Percentiles rank a stretch among this genome's conserved stretches.
Evolutionary conservation across 2,797 vertebrate species (phyloP).

Genomic region (Neosalanx taihuensis): DNA sequence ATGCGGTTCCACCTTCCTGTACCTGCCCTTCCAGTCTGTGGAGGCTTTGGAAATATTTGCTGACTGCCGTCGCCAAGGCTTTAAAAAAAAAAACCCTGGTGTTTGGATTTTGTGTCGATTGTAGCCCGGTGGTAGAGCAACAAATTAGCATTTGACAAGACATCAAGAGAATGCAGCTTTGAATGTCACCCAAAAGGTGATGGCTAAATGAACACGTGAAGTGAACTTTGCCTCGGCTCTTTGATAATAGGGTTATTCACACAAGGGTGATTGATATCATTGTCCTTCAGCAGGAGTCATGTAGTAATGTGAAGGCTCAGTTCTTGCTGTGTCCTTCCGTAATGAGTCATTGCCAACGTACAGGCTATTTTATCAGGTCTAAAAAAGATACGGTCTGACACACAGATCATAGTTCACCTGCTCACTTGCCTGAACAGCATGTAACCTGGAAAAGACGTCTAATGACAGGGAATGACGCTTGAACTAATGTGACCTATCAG

Average conservation of each 20-base stretch:
- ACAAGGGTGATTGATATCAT: background rate
- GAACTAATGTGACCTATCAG: background rate
- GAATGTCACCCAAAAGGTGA: background rate
- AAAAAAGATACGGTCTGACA: too few species aligned
- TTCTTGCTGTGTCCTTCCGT: too few species aligned
- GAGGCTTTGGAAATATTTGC: background rate
- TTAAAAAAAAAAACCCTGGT: background rate
- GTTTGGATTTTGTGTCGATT: too few species aligned
- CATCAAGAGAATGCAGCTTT: background rate
- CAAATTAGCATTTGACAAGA: too few species aligned
- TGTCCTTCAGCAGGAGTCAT: background rate
- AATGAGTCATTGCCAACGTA: too few species aligned
- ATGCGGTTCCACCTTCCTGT: background rate
- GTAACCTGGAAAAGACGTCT: too few species aligned
- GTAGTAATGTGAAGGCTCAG: too few species aligned
- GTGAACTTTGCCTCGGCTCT: background rate
- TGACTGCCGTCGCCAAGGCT: background rate
- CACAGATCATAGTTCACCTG: too few species aligned
- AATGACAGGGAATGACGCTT: background rate
- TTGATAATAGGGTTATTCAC: background rate
- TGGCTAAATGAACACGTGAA: too few species aligned
- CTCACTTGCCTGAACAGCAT: too few species aligned
- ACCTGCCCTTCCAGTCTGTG: background rate
- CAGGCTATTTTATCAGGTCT: too few species aligned
- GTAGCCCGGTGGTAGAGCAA: too few species aligned